Conservation (phyloP, 2,888 invertebrate genomes). For the Eristalis arbustorum region DNA sequence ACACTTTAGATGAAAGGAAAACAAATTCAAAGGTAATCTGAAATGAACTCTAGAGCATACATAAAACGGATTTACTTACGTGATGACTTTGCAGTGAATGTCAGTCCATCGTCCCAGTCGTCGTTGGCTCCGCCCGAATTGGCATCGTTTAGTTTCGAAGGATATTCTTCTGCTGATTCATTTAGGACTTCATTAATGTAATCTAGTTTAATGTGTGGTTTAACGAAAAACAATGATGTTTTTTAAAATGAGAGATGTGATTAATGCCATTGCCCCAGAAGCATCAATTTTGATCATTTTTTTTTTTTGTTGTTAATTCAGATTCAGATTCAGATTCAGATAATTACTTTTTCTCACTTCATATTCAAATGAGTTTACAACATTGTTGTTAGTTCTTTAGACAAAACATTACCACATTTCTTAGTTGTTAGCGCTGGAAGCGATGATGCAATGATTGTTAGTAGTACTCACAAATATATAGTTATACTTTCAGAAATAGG, state of each 20-base stretch:
- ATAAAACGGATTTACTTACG: conserved; percentile 84
- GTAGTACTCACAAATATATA: conserved; percentile 56
- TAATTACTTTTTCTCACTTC: neutral
- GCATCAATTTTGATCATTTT: conserved; percentile 42
- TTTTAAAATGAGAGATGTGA: conserved; percentile 65
- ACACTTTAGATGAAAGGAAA: neutral
- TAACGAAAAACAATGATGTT: conserved; percentile 67
- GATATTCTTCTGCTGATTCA: conserved; percentile 82
- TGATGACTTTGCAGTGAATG: conserved; percentile 93
- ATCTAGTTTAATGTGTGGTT: conserved; percentile 81
- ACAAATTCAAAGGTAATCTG: conserved; percentile 71
- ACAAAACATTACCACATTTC: conserved; percentile 59
- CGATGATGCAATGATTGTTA: conserved; percentile 63
- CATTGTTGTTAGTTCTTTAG: neutral
- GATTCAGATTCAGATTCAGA: neutral
- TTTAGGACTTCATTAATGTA: conserved; percentile 92
- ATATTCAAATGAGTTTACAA: neutral
- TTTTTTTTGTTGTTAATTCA: conserved; percentile 4
- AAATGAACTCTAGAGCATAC: conserved; percentile 72
- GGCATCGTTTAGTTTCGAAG: conserved; percentile 78
- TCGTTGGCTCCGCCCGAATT: conserved; percentile 82
- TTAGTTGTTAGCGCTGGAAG: conserved; percentile 49
- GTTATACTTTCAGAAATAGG: conserved; percentile 63
- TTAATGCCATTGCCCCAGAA: conserved; percentile 68
- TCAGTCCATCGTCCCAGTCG: conserved; percentile 93